phyloP scores from a whole-genome alignment of 1,140 invertebrate species.

The Neoseiulus cucumeris region DNA sequence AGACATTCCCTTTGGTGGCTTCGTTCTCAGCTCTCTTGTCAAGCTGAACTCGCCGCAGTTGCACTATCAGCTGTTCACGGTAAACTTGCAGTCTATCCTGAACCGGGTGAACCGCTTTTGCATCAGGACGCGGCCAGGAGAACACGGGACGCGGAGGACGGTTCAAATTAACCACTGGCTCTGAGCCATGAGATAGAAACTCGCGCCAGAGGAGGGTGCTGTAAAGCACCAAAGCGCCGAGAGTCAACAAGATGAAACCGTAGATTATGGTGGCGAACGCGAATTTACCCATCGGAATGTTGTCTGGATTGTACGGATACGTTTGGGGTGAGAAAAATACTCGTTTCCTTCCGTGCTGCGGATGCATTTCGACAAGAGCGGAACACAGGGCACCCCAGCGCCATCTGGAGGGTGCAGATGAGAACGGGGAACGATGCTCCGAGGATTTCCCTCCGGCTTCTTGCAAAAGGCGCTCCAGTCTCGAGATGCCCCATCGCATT shows the following conservation, averaged over 20 bases:
- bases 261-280: slow-evolving; percentile 39
- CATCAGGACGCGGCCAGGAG: neutral
- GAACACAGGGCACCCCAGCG: no score
- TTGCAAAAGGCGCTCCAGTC: no score
- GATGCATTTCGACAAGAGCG: no score
- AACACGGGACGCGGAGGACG: neutral
- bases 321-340: no score
- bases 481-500: no score
- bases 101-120: neutral
- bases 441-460: no score
- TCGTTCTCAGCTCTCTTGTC: slow-evolving; percentile 22
- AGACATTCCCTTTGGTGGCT: slow-evolving; percentile 26
- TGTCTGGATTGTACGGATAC: no score
- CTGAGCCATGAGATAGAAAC: slow-evolving; percentile 22
- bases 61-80: slow-evolving; percentile 19
- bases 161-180: slow-evolving; percentile 6
- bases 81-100: slow-evolving; percentile 16
- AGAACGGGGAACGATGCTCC: no score
- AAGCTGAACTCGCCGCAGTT: slow-evolving; percentile 19
- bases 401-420: no score
- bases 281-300: neutral
- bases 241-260: slow-evolving; percentile 45
- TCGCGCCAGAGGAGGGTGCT: slow-evolving; percentile 46
- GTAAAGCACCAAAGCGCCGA: slow-evolving; percentile 47
- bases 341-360: no score